Conservation (phyloP, 1,140 invertebrate species). For the Melitaea cinxia region DNA sequence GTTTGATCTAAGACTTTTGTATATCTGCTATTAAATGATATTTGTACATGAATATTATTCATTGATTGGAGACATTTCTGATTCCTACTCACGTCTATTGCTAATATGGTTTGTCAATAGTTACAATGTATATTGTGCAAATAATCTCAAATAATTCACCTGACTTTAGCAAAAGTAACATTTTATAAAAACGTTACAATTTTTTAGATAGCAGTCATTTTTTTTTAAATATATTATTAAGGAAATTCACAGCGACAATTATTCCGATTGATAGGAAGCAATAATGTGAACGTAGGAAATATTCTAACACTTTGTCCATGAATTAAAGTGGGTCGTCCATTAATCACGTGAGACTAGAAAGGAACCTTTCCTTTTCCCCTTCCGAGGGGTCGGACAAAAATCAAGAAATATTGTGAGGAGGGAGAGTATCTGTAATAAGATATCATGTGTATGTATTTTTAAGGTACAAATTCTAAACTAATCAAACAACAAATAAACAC, state of each 20-base stretch:
- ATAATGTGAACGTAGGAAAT: conserved; percentile 1
- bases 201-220: not conserved
- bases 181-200: conserved; percentile 7
- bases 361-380: too few relatives aligned
- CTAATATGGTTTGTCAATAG: not conserved
- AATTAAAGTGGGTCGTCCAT: too few relatives aligned
- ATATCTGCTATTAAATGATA: not conserved
- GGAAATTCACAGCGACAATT: not conserved
- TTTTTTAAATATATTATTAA: not conserved
- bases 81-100: not conserved
- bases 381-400: too few relatives aligned
- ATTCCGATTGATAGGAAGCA: not conserved
- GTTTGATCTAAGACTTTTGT: not conserved
- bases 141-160: conserved; percentile 2
- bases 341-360: too few relatives aligned
- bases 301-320: conserved; percentile 6
- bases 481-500: too few relatives aligned
- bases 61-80: not conserved
- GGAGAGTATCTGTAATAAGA: too few relatives aligned
- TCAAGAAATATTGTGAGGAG: too few relatives aligned
- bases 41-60: not conserved
- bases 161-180: not conserved
- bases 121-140: conserved; percentile 8
- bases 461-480: too few relatives aligned
- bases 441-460: too few relatives aligned